These are phyloP conservation scores for Copidosoma floridanum DNA, from an alignment of 1,140 invertebrate genomes.

Conservation along the genomic window DNA sequence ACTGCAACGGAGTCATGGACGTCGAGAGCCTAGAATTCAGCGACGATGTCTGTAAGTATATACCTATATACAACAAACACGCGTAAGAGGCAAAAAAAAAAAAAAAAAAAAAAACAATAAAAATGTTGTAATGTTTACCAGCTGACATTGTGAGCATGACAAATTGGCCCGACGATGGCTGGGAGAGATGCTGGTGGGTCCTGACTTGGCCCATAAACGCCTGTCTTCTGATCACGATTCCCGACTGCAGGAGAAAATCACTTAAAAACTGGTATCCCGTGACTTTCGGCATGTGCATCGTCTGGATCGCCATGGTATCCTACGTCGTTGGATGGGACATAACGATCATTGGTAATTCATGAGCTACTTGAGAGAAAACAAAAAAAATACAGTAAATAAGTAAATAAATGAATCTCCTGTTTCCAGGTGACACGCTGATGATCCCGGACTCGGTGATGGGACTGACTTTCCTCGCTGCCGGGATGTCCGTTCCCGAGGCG, in stretches of 20 bases:
- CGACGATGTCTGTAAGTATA: conserved; percentile 11
- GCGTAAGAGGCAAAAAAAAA: no score
- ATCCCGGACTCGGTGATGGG: conserved; percentile 79
- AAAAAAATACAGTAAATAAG: neutral
- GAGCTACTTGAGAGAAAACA: no score
- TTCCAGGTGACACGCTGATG: conserved; percentile 63
- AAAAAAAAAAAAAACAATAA: conserved; percentile 3
- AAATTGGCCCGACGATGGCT: conserved; percentile 58
- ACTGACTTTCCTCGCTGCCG: conserved; percentile 78
- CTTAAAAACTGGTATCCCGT: conserved; percentile 59
- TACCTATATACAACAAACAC: no score
- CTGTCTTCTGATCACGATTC: conserved; percentile 71
- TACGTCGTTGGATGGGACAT: conserved; percentile 74
- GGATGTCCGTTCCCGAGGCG: conserved; percentile 84
- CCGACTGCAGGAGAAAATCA: conserved; percentile 66
- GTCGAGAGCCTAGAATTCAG: conserved; percentile 34
- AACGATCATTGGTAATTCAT: conserved; percentile 68
- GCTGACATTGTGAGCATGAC: conserved; percentile 61
- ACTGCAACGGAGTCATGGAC: conserved; percentile 29
- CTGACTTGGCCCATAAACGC: conserved; percentile 73
- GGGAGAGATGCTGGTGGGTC: conserved; percentile 65
- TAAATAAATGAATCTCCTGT: conserved; percentile 9
- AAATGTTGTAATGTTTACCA: conserved; percentile 35
- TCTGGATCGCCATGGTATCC: conserved; percentile 65
- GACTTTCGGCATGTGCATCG: conserved; percentile 67